Conservation (phyloP, 2,113 vertebrate species). For the Ceratotherium simum region DNA sequence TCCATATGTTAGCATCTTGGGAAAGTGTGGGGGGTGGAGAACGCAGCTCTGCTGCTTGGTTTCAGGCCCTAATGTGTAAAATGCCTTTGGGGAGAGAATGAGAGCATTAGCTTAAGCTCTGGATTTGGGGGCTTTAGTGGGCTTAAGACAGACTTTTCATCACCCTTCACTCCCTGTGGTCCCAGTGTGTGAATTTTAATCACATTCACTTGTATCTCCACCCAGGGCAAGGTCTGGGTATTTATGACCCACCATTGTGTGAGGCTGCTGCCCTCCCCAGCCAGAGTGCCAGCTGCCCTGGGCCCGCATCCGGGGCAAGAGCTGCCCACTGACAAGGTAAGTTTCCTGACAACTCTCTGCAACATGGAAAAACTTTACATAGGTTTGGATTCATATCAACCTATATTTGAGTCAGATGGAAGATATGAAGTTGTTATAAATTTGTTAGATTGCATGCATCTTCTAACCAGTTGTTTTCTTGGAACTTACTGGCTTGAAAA, state of each 20-base stretch:
- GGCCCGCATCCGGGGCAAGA: neutral
- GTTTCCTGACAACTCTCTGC: neutral
- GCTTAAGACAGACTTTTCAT: constrained; percentile 71
- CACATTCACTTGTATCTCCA: constrained; percentile 15
- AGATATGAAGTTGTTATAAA: neutral
- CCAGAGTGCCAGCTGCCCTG: neutral
- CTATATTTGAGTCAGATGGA: neutral
- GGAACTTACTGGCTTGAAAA: neutral
- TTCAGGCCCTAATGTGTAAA: constrained; percentile 26
- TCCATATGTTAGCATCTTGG: constrained; percentile 48
- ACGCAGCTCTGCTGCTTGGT: neutral
- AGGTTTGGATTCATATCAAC: constrained; percentile 44
- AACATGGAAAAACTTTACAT: neutral
- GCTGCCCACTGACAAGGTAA: neutral
- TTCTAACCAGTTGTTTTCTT: constrained; percentile 37
- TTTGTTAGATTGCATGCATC: constrained; percentile 17
- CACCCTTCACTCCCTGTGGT: constrained; percentile 29
- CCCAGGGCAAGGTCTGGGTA: neutral
- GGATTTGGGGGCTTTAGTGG: constrained; percentile 73
- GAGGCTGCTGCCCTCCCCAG: neutral
- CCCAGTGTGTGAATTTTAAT: constrained; percentile 74
- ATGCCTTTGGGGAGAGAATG: constrained; percentile 64
- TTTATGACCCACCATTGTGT: neutral
- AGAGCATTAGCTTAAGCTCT: constrained; percentile 78
- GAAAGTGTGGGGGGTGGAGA: neutral